These are phyloP conservation scores for Forbesichthys agassizii DNA, from an alignment of 2,113 vertebrate species.

Conservation along the genomic window DNA sequence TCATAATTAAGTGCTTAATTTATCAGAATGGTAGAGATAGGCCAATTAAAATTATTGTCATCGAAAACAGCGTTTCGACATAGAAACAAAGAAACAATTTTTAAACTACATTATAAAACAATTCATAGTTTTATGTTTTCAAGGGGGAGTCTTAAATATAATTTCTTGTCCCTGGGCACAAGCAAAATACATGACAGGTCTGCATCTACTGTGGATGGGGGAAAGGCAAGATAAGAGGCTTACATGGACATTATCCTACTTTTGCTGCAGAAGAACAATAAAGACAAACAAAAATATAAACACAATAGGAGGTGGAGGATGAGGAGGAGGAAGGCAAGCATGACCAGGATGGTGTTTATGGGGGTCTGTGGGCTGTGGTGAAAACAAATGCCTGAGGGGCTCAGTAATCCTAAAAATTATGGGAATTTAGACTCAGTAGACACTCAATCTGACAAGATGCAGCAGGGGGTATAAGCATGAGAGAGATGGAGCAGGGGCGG, in stretches of 20 bases:
- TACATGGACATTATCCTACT: slow-evolving; percentile 46
- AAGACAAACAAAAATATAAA: slow-evolving; percentile 5
- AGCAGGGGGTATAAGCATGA: slow-evolving; percentile 48
- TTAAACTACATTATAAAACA: too few species aligned
- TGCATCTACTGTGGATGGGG: slow-evolving; percentile 16
- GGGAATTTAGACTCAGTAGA: slow-evolving; percentile 55
- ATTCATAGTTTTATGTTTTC: too few species aligned
- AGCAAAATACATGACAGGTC: too few species aligned
- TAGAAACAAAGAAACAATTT: too few species aligned
- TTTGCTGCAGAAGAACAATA: slow-evolving; percentile 14
- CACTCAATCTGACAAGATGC: slow-evolving; percentile 62
- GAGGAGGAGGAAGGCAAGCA: slow-evolving; percentile 15
- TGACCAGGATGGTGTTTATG: slow-evolving; percentile 4
- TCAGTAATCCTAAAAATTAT: slow-evolving; percentile 60
- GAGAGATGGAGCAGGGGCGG: too few species aligned
- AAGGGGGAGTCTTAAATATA: too few species aligned
- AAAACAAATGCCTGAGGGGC: slow-evolving; percentile 43
- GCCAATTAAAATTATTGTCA: too few species aligned
- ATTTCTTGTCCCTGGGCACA: too few species aligned
- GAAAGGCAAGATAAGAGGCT: slow-evolving; percentile 61
- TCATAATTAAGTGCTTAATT: too few species aligned
- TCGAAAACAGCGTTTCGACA: too few species aligned
- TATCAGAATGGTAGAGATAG: too few species aligned
- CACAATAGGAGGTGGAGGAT: slow-evolving; percentile 6
- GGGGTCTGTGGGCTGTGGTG: slow-evolving; percentile 8